Percentiles rank a stretch among this genome's conserved stretches.
phyloP scores from a whole-genome alignment of 2,888 invertebrate genomes.

The Myopa tessellatipennis region DNA sequence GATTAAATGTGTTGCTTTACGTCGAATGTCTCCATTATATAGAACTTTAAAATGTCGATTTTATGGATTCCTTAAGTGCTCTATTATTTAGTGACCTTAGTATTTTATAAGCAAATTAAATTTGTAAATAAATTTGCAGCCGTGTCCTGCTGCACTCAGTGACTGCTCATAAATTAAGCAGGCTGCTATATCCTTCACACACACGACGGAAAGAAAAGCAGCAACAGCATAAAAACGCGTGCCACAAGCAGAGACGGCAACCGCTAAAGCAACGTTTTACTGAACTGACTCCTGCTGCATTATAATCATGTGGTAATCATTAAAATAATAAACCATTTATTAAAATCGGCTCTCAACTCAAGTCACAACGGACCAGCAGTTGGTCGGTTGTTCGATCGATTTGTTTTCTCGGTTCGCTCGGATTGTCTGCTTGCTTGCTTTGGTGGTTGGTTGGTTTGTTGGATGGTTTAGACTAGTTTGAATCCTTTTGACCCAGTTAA shows the following conservation, averaged over 20 bases:
- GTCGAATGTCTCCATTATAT: too few relatives aligned
- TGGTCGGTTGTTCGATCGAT: neutral
- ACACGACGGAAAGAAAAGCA: neutral
- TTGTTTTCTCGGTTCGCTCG: neutral
- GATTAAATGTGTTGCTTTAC: too few relatives aligned
- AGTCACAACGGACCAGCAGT: neutral
- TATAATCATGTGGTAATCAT: conserved; percentile 27
- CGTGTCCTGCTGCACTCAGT: neutral
- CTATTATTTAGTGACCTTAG: neutral
- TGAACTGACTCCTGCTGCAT: neutral
- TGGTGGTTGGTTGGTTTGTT: neutral
- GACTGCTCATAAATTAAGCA: conserved; percentile 9
- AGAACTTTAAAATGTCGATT: too few relatives aligned
- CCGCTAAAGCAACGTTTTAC: neutral
- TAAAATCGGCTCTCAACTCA: conserved; percentile 20
- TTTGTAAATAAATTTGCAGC: neutral
- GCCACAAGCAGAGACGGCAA: conserved; percentile 8
- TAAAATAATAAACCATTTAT: conserved; percentile 35
- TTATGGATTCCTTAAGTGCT: too few relatives aligned
- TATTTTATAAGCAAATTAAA: neutral
- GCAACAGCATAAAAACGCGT: conserved; percentile 12
- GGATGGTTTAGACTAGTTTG: conserved; percentile 8
- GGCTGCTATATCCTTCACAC: neutral
- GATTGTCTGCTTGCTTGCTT: neutral
- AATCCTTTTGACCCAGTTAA: conserved; percentile 35